Evolutionary conservation across 2,113 vertebrate genomes (phyloP), one percentile per base, ranked within the genome.

Genomic region (Dicerorhinus sumatrensis): DNA sequence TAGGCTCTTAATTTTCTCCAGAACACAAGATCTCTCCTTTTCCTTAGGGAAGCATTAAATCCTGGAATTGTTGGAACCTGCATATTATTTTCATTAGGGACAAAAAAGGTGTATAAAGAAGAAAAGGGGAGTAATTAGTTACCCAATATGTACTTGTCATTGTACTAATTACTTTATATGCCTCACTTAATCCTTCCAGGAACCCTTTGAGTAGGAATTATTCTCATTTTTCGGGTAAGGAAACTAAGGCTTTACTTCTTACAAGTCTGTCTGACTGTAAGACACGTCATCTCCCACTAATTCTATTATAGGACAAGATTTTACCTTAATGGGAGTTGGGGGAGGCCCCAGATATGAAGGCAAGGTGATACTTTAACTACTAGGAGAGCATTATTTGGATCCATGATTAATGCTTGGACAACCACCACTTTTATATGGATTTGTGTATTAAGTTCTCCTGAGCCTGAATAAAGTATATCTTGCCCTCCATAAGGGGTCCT

Each of bases 51-150:
- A 79, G 21, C 56, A 8, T 48, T 65, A 36, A 16, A 94, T 90
- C 33, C 46, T 39, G 29, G 33, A 65, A 33, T 76, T 76, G 7
- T 67, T 88, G 51, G 25, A 77, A 48, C 20, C 20, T 88, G 67
- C 42, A 36, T 95, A 72, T 48, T 58, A 60, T 92, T 94, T 94
- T 92, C 29, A 81, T 48, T 65, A 75, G 51, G 76, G 21, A 79
- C 39, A 79, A 25, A 69, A 48, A 92, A 69, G 39, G 14, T n/a
- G 6, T 27, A 60, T 70, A 79, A 62, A 48, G 27, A 85, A 72
- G n/a, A 69, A 56, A 89, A 70, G 33, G 67, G 10, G 39, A 27
- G 54, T 67, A 33, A 86, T 21, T 84, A 72, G 29, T 54, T 51
- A 88, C 8, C 27, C 63, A 39, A 67, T 27, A 27, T 60, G 14